phyloP scores from a whole-genome alignment of 2,113 vertebrate species.

The Oophaga pumilio region DNA sequence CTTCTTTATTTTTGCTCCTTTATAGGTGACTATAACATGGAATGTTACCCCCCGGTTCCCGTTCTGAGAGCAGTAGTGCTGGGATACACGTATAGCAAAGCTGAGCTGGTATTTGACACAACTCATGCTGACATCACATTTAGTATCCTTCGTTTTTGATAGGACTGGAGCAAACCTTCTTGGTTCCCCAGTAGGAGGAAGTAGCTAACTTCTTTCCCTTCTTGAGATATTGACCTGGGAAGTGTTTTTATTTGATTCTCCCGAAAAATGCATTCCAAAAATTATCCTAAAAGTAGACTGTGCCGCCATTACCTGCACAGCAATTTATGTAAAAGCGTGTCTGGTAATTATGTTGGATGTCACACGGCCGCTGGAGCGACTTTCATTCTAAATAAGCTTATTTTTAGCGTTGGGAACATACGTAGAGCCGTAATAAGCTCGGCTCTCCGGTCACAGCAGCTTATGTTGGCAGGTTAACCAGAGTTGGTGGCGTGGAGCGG shows the following conservation, averaged over 20 bases:
- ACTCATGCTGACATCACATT: too few species aligned
- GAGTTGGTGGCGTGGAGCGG: too few species aligned
- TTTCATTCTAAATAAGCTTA: conserved; percentile 4
- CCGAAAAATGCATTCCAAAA: not conserved
- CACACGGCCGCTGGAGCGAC: not conserved
- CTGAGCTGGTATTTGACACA: not conserved
- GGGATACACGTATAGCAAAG: not conserved
- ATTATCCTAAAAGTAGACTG: not conserved
- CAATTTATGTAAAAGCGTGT: too few species aligned
- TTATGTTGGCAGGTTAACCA: conserved; percentile 16
- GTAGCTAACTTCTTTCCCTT: not conserved
- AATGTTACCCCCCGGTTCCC: not conserved
- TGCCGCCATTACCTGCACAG: not conserved
- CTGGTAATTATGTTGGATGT: conserved; percentile 14
- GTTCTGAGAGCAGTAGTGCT: not conserved
- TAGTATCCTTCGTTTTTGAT: too few species aligned
- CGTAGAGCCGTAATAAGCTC: not conserved
- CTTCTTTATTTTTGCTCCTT: not conserved
- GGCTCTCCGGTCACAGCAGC: not conserved
- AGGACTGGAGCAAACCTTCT: not conserved
- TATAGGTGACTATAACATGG: not conserved
- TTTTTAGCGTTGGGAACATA: not conserved
- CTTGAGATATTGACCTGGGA: not conserved
- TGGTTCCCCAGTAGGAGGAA: not conserved
- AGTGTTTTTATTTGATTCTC: not conserved